Conservation (phyloP, 2,888 invertebrate species). For the Euspilapteryx auroguttella region DNA sequence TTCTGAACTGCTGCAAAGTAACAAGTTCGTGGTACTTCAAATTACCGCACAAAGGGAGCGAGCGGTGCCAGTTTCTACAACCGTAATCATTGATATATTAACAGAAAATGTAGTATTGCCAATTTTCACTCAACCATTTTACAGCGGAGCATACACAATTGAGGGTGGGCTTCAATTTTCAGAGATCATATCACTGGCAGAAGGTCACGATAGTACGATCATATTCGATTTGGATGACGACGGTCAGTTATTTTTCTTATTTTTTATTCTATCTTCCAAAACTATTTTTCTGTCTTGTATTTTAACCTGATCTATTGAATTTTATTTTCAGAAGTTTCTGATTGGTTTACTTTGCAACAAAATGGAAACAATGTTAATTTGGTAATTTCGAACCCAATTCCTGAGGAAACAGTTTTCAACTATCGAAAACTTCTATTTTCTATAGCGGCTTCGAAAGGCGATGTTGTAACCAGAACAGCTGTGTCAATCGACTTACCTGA, state of each 20-base stretch:
- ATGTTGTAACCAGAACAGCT: conserved; percentile 12
- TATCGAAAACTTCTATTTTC: conserved; percentile 15
- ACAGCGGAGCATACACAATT: conserved; percentile 14
- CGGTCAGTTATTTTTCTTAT: too few species aligned
- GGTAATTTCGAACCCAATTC: conserved; percentile 8
- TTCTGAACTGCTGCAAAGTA: conserved; percentile 13
- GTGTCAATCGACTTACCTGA: conserved; percentile 17
- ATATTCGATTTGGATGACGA: conserved; percentile 9
- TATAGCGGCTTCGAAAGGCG: conserved; percentile 14
- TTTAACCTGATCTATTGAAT: too few species aligned
- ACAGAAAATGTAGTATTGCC: conserved; percentile 7
- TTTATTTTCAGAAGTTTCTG: conserved; percentile 9
- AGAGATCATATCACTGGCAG: conserved; percentile 12
- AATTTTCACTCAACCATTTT: conserved; percentile 14
- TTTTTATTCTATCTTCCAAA: too few species aligned
- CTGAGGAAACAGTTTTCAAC: conserved; percentile 13
- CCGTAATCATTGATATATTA: conserved; percentile 20
- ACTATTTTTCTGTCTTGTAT: too few species aligned
- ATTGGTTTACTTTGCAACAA: conserved; percentile 11
- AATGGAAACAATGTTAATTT: conserved; percentile 10
- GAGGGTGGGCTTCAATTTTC: conserved; percentile 13
- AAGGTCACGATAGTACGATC: conserved; percentile 15
- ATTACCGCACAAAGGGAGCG: conserved; percentile 22
- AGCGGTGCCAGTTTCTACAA: conserved; percentile 20
- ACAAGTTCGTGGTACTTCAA: conserved; percentile 23